Evolutionary conservation across 2,113 vertebrate genomes (phyloP).

Genomic region (Steatornis caripensis): DNA sequence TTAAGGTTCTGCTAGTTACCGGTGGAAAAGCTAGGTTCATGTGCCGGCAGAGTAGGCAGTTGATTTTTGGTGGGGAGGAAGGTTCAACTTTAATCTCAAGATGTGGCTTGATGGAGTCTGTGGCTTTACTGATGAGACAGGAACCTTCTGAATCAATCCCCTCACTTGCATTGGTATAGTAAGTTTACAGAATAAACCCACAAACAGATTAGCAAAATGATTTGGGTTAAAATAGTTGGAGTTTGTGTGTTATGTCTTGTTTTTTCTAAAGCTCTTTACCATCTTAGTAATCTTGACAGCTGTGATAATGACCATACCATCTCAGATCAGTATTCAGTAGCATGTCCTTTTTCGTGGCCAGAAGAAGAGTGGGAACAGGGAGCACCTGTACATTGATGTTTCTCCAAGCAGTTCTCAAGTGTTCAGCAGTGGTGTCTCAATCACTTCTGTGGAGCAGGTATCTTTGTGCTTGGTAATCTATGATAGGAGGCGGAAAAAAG

Average conservation of each 20-base stretch:
- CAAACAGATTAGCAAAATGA: not conserved
- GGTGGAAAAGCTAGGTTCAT: not conserved
- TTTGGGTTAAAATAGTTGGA: not conserved
- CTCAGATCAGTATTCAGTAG: not conserved
- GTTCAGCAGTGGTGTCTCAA: not conserved
- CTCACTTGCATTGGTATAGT: not conserved
- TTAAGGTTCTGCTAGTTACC: not conserved
- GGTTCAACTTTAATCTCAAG: not conserved
- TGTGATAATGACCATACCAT: not conserved
- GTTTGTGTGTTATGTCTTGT: not conserved
- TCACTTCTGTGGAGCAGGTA: not conserved
- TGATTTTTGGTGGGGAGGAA: not conserved
- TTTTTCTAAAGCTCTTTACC: not conserved
- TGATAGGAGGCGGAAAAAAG: rapidly evolving
- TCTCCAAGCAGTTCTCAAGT: not conserved
- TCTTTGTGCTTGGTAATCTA: not conserved
- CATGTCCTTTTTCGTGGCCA: not conserved
- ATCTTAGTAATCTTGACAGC: not conserved
- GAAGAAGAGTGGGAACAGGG: not conserved
- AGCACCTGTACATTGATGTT: not conserved
- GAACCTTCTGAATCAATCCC: too few relatives aligned
- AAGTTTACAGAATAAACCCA: not conserved
- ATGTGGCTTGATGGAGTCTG: not conserved
- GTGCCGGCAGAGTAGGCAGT: not conserved
- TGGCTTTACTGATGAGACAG: not conserved